Base-by-base conservation (phyloP, 1,140 invertebrate genomes). In the Zaprionus camerounensis region DNA sequence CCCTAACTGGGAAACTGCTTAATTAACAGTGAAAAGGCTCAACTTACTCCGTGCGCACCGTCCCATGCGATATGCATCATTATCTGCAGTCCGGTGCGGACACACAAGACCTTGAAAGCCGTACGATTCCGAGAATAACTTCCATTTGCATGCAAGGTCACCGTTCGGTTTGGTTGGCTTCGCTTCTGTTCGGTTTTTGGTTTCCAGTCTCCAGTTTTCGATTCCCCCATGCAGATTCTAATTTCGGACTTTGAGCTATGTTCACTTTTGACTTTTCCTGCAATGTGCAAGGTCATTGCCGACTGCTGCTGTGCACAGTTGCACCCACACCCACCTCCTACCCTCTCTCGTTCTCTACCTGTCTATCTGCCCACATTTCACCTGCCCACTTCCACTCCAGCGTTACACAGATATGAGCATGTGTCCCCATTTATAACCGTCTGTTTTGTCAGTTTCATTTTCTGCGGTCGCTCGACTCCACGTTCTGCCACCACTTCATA, bases 371-470 rank as follows among this genome's bases (percentile, higher is more conserved):
- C 9, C 31, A 17, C n/a, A 24, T n/a, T 26, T 12, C 31, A 61
- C 46, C 41, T 31, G 38, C 0, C 22, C 36, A 28, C 49, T 15
- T 15, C 26, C 5, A 26, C 49, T 12, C 2, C 31, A 13, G 28
- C 7, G 38, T 15, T 38, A 15, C 36, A 38, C 36, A 59, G 55
- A 69, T 69, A 62, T 62, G 44, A 55, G 68, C 55, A 46, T 59
- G 59, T 75, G 59, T 56, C 22, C 56, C 63, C 62, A 72, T 62
- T 67, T 76, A 72, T 76, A 76, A 72, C 57, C 46, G 69, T 66
- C 55, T 66, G 36, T 55, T 55, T 67, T 76, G 74, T 56, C 74
- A 62, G 74, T 62, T 67, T 46, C 38, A 67, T 72, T 72, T 67
- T 46, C 56, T 53, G 56, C 22, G 67, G 11, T 59, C 31, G 34